Base-by-base conservation (phyloP, 1,140 invertebrate species). In the Galleria mellonella region DNA sequence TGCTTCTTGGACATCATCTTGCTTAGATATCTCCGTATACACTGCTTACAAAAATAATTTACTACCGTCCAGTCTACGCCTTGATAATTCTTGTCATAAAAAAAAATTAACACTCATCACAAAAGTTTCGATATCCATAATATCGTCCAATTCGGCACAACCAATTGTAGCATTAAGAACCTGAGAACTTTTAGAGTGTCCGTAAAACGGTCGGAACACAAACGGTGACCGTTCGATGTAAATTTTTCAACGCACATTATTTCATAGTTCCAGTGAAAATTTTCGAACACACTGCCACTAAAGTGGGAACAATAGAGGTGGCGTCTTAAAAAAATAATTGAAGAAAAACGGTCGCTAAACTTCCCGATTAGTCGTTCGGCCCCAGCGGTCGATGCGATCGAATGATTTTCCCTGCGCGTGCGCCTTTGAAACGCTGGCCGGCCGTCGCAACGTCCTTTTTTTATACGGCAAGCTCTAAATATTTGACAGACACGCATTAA, bases 1-100 rank as follows among this genome's bases (percentile, higher is more conserved):
- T 94, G 92, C 86, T 91, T 93, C 70, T 92, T 93, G 74, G 92
- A 93, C 93, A 94, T 94, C 87, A 89, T 89, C 66, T 88, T 88
- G 78, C 72, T 62, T 62, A 72, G 59, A 11, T 71, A 64, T 53
- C 54, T 12, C 50, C 17, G 17, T 23, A 23, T 3, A 23, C 17
- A 23, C 17, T 6, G 17, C 17, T 23, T 23, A 23, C 6, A 23
- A 23, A 54, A 43, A 45, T 33, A 51, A 46, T 30, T 50, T 55
- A 55, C 43, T 43, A 55, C 53, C 47, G 44, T 41, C 10, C 36
- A 28, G 9, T 42, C 7, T 12, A 15, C n/a, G n/a, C n/a, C n/a
- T n/a, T n/a, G n/a, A n/a, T n/a, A 27, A 42, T 39, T 15, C 33
- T 42, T 30, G 31, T 44, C 27, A 42, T 31, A 42, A n/a, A n/a